phyloP scores from a whole-genome alignment of 2,113 vertebrate species.

The Erinaceus europaeus region DNA sequence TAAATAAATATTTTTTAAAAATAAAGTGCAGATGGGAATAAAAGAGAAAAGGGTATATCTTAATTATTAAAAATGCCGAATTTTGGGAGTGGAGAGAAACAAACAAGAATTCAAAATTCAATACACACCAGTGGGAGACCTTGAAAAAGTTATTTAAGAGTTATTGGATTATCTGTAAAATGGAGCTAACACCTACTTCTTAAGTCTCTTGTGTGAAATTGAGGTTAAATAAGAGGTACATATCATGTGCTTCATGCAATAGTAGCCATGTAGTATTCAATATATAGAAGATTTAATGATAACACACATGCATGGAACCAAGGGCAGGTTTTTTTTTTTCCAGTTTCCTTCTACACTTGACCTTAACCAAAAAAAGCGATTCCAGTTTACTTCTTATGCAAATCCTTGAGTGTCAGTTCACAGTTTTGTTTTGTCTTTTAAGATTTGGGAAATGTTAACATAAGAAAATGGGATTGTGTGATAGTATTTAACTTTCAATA shows the following conservation, averaged over 20 bases:
- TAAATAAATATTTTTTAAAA: too few relatives aligned
- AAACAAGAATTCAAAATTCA: background rate
- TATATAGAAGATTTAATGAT: background rate
- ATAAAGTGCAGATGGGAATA: too few relatives aligned
- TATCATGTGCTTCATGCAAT: background rate
- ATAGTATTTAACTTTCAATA: background rate
- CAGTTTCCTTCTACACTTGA: too few relatives aligned
- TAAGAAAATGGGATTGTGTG: rapidly evolving
- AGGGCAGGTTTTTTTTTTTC: too few relatives aligned
- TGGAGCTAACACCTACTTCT: background rate
- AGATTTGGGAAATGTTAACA: background rate
- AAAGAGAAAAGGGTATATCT: background rate
- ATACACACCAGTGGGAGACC: background rate
- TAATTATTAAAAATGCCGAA: background rate
- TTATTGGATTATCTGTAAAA: background rate
- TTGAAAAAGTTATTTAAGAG: background rate
- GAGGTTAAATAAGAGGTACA: background rate
- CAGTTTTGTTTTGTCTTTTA: background rate
- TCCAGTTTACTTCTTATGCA: background rate
- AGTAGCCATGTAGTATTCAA: background rate
- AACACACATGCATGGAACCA: background rate
- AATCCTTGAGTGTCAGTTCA: background rate
- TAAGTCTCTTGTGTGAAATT: conserved; percentile 10
- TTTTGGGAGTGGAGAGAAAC: background rate
- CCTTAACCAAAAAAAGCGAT: too few relatives aligned